A percentile compares a stretch with the other conserved stretches of the same genome.
These are phyloP conservation scores for Periparus ater DNA, from an alignment of 2,797 vertebrate species.

Conservation along the genomic window DNA sequence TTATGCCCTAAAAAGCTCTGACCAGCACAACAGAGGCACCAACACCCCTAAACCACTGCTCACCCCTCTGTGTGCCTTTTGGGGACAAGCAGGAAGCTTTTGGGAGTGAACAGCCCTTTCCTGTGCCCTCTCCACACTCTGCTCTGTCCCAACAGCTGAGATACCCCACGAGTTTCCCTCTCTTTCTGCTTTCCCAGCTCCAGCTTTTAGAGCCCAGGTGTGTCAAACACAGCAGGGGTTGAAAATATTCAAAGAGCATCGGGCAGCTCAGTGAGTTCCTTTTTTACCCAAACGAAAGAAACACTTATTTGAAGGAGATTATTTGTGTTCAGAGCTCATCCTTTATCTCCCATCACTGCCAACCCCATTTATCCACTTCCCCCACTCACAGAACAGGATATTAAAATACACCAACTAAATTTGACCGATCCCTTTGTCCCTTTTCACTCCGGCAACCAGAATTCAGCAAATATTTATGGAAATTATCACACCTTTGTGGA, in stretches of 20 bases:
- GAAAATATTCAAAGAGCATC: background rate
- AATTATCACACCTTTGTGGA: background rate
- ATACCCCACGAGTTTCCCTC: accelerated
- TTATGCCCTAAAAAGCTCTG: background rate
- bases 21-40: background rate
- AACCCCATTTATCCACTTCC: background rate
- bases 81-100: background rate
- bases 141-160: background rate
- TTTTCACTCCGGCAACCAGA: background rate
- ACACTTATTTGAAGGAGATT: accelerated
- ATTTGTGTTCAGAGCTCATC: background rate
- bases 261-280: background rate
- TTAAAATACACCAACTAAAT: background rate
- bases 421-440: accelerated
- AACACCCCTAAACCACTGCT: accelerated
- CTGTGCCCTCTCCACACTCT: background rate
- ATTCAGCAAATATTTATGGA: background rate
- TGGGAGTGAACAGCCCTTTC: background rate
- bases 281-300: background rate
- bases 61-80: accelerated
- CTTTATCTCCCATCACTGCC: background rate
- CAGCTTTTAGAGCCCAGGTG: background rate
- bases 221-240: background rate
- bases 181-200: background rate
- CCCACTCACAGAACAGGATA: background rate